Evolutionary conservation across 2,888 invertebrate species (phyloP), one percentile per base, ranked within the genome.

Genomic region (Lydus trimaculatus): DNA sequence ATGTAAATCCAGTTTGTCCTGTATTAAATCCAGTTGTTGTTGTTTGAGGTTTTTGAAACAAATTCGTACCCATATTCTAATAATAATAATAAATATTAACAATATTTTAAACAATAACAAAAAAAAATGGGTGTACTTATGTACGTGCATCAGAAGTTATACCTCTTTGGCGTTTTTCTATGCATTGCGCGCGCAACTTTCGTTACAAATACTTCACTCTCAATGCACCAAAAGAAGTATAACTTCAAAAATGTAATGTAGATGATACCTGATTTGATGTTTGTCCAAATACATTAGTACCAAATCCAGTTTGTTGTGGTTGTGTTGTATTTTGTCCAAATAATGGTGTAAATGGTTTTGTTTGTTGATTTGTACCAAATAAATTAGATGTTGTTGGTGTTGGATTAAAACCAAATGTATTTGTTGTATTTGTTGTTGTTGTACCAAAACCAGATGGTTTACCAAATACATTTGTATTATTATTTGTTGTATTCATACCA

Each of bases 401-500:
- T 0, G 87, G 85, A 67, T 87, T 88, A 43, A 82, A 80, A 23
- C 87, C 88, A 81, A 89, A 89, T 0, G 83, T 72, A 56, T 80
- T 74, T n/a, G 77, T 61, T 43, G 62, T 73, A 62, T 72, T 75
- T 73, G 80, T 74, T 69, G 80, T 78, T 67, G 81, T 78, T 60
- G 82, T 78, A 23, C 82, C 83, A 48, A 81, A 81, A 39, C 79
- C 76, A 39, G 78, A 78, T 76, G 82, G 78, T 71, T 77, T 73
- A 17, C 83, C 83, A 76, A 60, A 87, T 84, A 85, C 0, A 58
- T 65, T 73, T 23, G 65, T 39, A 11, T 87, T 80, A 0, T 86
- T 81, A 60, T 64, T 70, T 0, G 88, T 84, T 0, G 88, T 84
- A 33, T 87, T 82, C 85, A 91, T 91, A 0, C 91, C 91, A 84